phyloP scores from a whole-genome alignment of 2,888 invertebrate genomes.

The Melanostoma mellinum region DNA sequence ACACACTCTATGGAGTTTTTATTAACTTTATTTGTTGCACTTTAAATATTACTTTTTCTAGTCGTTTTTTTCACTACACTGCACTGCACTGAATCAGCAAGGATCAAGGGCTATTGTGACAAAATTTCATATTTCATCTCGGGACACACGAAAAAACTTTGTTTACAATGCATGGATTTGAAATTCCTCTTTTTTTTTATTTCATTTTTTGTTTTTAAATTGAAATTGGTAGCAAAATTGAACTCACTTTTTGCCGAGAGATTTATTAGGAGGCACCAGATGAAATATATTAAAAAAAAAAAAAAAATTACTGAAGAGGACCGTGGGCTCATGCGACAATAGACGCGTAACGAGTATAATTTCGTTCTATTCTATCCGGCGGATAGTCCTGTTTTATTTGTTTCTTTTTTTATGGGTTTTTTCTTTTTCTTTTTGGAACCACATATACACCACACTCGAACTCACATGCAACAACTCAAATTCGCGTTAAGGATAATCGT shows the following conservation, averaged over 20 bases:
- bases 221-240: neutral
- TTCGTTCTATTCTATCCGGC: conserved; percentile 21
- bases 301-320: neutral
- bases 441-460: conserved; percentile 12
- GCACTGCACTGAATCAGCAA: conserved; percentile 56
- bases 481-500: conserved; percentile 62
- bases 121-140: conserved; percentile 51
- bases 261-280: neutral
- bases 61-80: conserved; percentile 5
- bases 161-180: conserved; percentile 21
- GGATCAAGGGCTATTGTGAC: conserved; percentile 63
- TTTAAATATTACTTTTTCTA: conserved; percentile 42
- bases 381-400: conserved; percentile 9
- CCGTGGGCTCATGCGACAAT: conserved; percentile 47
- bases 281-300: neutral
- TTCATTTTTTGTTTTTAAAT: neutral
- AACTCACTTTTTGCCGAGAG: conserved; percentile 49
- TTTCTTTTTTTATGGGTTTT: no score
- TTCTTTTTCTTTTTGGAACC: conserved; percentile 18
- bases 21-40: conserved; percentile 62
- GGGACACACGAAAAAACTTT: conserved; percentile 32
- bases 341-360: conserved; percentile 57
- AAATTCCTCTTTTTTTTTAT: conserved; percentile 1
- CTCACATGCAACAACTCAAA: conserved; percentile 58
- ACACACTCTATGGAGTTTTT: conserved; percentile 39